Conservation (phyloP, 2,888 invertebrate species). For the Ametastegia equiseti region DNA sequence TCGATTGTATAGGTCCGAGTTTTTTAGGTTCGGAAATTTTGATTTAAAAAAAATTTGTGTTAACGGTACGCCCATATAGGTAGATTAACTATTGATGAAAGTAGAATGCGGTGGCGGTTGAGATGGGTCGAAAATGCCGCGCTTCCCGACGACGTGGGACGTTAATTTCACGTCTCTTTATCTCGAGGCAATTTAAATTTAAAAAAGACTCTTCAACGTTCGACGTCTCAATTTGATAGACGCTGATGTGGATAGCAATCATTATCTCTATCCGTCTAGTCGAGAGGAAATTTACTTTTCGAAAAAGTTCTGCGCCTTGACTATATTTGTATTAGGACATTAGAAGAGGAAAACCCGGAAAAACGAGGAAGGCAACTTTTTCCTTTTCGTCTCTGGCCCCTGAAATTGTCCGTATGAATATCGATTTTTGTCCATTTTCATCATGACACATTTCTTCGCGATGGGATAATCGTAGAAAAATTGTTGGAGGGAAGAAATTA, state of each 20-base stretch:
- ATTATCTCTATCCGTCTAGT: not conserved
- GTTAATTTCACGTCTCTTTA: constrained; percentile 37
- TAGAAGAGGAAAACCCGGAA: too few relatives aligned
- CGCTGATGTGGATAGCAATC: not conserved
- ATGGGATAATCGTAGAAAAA: too few relatives aligned
- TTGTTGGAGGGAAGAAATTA: too few relatives aligned
- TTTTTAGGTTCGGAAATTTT: not conserved
- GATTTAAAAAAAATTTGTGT: not conserved
- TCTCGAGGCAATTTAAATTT: constrained; percentile 15
- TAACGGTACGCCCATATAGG: not conserved
- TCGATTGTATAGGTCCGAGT: not conserved
- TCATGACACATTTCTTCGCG: too few relatives aligned
- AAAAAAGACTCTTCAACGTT: not conserved
- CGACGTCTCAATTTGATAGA: constrained; percentile 15
- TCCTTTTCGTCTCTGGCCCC: too few relatives aligned
- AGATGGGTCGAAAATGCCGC: not conserved
- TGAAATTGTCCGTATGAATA: too few relatives aligned
- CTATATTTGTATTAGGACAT: too few relatives aligned
- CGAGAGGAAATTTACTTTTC: not conserved
- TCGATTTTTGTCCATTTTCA: too few relatives aligned
- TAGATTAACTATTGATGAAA: not conserved
- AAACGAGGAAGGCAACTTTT: too few relatives aligned
- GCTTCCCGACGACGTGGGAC: constrained; percentile 1
- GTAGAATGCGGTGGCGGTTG: not conserved
- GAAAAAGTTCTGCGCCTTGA: too few relatives aligned